Evolutionary conservation across 2,113 vertebrate species (phyloP), one percentile per base, ranked within the genome.

Genomic region (Euleptes europaea): DNA sequence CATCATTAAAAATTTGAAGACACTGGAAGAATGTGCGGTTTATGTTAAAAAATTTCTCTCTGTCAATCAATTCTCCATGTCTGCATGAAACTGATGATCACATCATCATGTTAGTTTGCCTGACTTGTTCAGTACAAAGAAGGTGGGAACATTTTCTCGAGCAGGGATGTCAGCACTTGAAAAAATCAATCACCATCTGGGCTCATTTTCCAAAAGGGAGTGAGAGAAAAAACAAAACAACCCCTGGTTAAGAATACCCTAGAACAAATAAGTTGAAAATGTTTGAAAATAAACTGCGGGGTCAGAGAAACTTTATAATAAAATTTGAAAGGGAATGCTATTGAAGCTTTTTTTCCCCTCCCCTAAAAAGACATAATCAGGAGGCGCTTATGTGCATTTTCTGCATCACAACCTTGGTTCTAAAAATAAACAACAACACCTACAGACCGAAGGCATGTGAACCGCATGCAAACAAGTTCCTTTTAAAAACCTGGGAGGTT

Each of bases 101-200:
- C 97, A 98, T 97, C 94, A 97, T 97, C 97, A 96, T 96, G 97
- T 99, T 98, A 99, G 97, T 97, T 96, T 97, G 98, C 98, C 98
- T 98, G 97, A 98, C 97, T 99, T 98, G 97, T 94, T 98, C 96
- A 92, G 97, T 98, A 99, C 98, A 98, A 99, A 99, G 98, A 97
- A 97, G 97, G 97, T 97, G 98, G 97, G 97, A 97, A 97, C 96
- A 89, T 95, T 96, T 97, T 98, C 97, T 98, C 97, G 97, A 98
- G 98, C 98, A 97, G 97, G 97, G 98, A 98, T 98, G 98, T 98
- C 98, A 98, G 98, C 97, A 97, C 98, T 98, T 97, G 98, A 98
- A 97, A 63, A 99, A 99, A 98, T 98, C 98, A 98, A 98, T 99
- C 98, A 98, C 98, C 98, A 99, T 99, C 98, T 99, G 98, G 97